These are phyloP conservation scores for Ennomos erosarius DNA, from an alignment of 2,888 invertebrate species.

Conservation along the genomic window DNA sequence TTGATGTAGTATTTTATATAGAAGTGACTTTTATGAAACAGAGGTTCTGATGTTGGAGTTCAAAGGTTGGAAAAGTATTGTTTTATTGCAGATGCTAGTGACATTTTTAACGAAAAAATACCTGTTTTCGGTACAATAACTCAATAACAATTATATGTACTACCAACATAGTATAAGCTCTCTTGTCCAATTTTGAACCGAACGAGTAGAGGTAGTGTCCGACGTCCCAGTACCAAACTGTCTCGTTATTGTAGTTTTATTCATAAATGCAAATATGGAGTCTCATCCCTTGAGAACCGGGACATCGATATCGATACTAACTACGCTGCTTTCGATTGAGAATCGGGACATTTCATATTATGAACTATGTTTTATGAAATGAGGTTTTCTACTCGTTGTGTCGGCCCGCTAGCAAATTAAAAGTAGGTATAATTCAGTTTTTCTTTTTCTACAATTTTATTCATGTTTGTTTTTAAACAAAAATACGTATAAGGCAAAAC, in stretches of 20 bases:
- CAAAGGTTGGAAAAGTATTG: slow-evolving; percentile 11
- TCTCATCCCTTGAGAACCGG: slow-evolving; percentile 35
- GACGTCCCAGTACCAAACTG: neutral
- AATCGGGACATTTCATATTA: slow-evolving; percentile 6
- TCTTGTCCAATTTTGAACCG: too few relatives aligned
- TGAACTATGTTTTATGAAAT: neutral
- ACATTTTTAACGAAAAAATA: too few relatives aligned
- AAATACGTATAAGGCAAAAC: neutral
- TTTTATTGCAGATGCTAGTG: too few relatives aligned
- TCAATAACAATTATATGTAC: too few relatives aligned
- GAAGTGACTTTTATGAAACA: slow-evolving; percentile 15
- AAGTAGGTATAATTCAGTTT: neutral
- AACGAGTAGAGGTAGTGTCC: too few relatives aligned
- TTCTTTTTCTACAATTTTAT: neutral
- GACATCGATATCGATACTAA: slow-evolving; percentile 36
- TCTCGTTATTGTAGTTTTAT: slow-evolving; percentile 26
- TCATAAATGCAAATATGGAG: slow-evolving; percentile 37
- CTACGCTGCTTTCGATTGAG: slow-evolving; percentile 3
- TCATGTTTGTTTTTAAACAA: neutral
- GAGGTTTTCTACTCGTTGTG: neutral
- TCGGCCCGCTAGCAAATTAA: too few relatives aligned
- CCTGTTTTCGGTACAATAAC: too few relatives aligned
- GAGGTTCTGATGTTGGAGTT: neutral
- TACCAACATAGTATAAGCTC: too few relatives aligned
- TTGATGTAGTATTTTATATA: slow-evolving; percentile 6